phyloP scores from a whole-genome alignment of 1,140 invertebrate species.

The Drosophila fuyamai region DNA sequence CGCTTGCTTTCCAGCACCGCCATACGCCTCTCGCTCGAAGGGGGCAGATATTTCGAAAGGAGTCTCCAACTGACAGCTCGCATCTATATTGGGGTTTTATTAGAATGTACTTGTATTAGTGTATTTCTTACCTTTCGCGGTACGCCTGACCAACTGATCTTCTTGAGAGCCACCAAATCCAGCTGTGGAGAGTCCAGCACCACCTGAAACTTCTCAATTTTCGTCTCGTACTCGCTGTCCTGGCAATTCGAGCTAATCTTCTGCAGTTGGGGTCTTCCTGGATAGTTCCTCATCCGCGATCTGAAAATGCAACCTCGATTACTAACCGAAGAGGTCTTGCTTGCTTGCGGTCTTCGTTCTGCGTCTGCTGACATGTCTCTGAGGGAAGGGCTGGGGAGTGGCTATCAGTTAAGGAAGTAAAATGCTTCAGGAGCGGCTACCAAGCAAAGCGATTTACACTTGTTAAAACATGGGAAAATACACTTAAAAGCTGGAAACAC shows the following conservation, averaged over 20 bases:
- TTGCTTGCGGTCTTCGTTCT: not conserved
- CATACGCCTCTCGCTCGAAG: constrained; percentile 93
- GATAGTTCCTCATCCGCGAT: constrained; percentile 84
- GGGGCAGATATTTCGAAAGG: constrained; percentile 95
- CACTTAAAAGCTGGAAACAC: not conserved
- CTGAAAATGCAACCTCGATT: constrained; percentile 32
- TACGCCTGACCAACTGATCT: constrained; percentile 97
- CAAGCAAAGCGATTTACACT: not conserved
- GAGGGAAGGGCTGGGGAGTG: constrained; percentile 10
- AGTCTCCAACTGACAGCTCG: constrained; percentile 88
- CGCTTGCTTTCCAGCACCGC: constrained; percentile 95
- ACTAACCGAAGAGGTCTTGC: constrained; percentile 1
- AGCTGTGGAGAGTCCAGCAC: constrained; percentile 90
- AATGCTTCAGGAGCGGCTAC: constrained; percentile 1
- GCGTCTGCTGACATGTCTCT: not conserved
- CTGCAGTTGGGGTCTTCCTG: constrained; percentile 87
- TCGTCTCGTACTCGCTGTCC: constrained; percentile 89
- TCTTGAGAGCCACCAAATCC: constrained; percentile 94
- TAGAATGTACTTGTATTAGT: too few species aligned
- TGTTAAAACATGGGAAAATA: not conserved
- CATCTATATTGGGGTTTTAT: constrained; percentile 83
- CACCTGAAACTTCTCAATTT: constrained; percentile 93
- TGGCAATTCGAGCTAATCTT: constrained; percentile 86
- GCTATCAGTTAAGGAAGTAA: constrained; percentile 12
- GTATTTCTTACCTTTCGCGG: constrained; percentile 90